Evolutionary conservation across 92 coral and sea anemone species (phyloP).

Genomic region (Epizoanthus scotinus): DNA sequence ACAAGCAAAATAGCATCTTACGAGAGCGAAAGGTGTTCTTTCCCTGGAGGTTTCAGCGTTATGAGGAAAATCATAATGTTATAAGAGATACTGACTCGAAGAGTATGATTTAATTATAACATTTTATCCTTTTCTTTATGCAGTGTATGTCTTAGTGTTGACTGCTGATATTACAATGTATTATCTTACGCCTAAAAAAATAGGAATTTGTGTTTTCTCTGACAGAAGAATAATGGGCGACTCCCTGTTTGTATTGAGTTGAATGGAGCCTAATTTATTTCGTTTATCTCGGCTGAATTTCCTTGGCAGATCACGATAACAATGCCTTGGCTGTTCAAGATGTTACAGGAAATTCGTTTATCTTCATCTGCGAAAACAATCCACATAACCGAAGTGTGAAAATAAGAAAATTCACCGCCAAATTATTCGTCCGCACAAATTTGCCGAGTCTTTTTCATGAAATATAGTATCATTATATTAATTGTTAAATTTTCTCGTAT

Average conservation of each 20-base stretch:
- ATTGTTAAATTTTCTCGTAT: neutral
- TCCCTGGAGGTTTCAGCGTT: conserved; percentile 5
- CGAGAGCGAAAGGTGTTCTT: conserved; percentile 1
- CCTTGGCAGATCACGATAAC: conserved; percentile 1
- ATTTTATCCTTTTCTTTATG: neutral
- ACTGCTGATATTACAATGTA: neutral
- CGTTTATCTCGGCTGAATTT: neutral
- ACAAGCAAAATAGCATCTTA: neutral
- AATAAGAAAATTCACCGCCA: neutral
- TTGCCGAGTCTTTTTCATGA: neutral
- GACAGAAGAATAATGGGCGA: neutral
- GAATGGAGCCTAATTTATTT: too few relatives aligned
- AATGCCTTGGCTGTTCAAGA: neutral
- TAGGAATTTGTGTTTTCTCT: neutral
- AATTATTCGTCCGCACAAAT: neutral
- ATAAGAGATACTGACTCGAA: neutral
- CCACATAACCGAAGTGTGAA: neutral
- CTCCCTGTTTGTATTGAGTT: neutral
- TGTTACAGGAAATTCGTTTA: conserved; percentile 6
- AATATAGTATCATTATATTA: neutral
- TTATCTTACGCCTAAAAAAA: neutral
- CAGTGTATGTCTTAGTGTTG: neutral
- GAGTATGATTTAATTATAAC: neutral
- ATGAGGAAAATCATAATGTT: conserved; percentile 15
- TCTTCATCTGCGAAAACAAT: neutral